Evolutionary conservation across 2,888 invertebrate species (phyloP).

Genomic region (Ectemnius lituratus): DNA sequence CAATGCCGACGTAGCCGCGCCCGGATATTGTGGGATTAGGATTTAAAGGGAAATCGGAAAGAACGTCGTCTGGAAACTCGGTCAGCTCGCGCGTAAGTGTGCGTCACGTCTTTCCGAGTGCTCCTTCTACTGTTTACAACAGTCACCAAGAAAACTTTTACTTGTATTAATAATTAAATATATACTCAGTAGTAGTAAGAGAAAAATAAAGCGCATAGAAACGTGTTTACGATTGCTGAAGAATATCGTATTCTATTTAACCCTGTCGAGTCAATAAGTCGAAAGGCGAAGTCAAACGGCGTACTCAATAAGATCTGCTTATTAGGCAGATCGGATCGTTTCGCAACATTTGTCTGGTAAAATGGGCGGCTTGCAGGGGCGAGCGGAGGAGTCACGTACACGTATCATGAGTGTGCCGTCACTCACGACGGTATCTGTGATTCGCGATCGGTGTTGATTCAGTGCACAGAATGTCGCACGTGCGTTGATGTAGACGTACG

Average conservation of each 20-base stretch:
- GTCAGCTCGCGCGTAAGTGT: constrained; percentile 16
- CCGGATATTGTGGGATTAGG: constrained; percentile 71
- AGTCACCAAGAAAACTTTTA: too few species aligned
- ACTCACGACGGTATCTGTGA: constrained; percentile 49
- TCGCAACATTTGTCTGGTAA: constrained; percentile 54
- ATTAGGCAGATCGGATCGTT: constrained; percentile 33
- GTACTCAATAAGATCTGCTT: background rate
- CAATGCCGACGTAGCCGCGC: constrained; percentile 62
- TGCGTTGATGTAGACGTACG: constrained; percentile 63
- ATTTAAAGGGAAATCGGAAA: constrained; percentile 57
- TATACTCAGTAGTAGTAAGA: too few species aligned
- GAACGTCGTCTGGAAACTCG: constrained; percentile 38
- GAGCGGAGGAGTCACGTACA: constrained; percentile 14
- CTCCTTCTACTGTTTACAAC: too few species aligned
- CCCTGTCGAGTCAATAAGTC: too few species aligned
- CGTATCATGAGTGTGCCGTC: constrained; percentile 30
- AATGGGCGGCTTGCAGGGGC: constrained; percentile 42
- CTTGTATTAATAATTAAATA: too few species aligned
- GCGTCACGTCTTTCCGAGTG: too few species aligned
- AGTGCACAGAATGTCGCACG: constrained; percentile 69
- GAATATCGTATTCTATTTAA: too few species aligned
- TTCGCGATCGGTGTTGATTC: constrained; percentile 68
- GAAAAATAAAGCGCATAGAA: too few species aligned
- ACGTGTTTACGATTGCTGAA: too few species aligned
- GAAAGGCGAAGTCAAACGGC: too few species aligned